Evolutionary conservation across 1,140 invertebrate genomes (phyloP).

Genomic region (Sinella curviseta): DNA sequence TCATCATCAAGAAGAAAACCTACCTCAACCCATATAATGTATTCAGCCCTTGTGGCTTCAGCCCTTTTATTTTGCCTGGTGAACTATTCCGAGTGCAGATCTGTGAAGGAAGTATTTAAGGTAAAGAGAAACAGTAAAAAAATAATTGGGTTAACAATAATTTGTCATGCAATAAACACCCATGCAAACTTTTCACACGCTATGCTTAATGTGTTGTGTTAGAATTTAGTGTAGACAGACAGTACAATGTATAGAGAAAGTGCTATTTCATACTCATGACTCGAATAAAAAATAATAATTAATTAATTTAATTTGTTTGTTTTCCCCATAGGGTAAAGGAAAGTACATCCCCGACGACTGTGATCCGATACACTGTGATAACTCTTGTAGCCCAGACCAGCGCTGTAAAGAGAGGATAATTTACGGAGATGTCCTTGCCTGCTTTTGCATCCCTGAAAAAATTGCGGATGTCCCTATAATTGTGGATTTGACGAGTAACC

Average conservation of each 20-base stretch:
- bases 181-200: too few relatives aligned
- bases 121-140: too few relatives aligned
- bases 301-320: neutral
- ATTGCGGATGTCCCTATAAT: neutral
- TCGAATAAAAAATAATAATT: too few relatives aligned
- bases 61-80: neutral
- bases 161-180: too few relatives aligned
- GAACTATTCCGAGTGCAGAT: neutral
- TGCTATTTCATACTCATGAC: too few relatives aligned
- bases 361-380: neutral
- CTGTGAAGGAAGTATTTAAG: neutral
- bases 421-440: neutral
- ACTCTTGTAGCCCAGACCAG: neutral
- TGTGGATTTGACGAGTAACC: neutral
- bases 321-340: neutral
- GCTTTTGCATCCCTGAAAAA: neutral
- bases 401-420: slow-evolving; percentile 7
- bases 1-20: neutral
- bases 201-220: too few relatives aligned
- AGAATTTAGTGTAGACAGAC: too few relatives aligned
- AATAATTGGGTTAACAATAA: too few relatives aligned
- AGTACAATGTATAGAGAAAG: too few relatives aligned
- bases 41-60: neutral
- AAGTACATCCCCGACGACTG: slow-evolving; percentile 12
- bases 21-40: neutral